Evolutionary conservation across 2,888 invertebrate genomes (phyloP).

Genomic region (Allacma fusca): DNA sequence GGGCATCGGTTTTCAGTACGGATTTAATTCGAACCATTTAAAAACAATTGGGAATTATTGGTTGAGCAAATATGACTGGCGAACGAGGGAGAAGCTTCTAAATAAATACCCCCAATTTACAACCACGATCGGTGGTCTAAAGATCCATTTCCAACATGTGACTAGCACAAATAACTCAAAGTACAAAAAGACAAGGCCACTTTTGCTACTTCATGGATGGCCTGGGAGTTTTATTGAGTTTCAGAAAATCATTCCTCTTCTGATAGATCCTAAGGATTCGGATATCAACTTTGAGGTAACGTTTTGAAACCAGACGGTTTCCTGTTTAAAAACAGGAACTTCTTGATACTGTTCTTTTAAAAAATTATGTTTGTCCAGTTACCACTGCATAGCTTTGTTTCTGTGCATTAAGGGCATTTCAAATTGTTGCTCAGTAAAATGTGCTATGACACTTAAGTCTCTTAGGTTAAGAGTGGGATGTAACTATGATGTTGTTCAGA

Average conservation of each 20-base stretch:
- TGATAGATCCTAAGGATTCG: conserved; percentile 67
- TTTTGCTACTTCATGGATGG: conserved; percentile 59
- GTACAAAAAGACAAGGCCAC: conserved; percentile 50
- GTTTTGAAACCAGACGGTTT: no score
- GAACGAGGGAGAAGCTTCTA: conserved; percentile 73
- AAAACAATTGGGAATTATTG: conserved; percentile 78
- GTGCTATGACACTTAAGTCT: no score
- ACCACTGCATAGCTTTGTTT: no score
- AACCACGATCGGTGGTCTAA: conserved; percentile 78
- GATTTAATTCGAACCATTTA: conserved; percentile 77
- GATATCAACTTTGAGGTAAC: no score
- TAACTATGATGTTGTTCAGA: background rate
- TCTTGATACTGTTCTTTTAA: no score
- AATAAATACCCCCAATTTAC: conserved; percentile 79
- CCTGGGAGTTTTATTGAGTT: conserved; percentile 59
- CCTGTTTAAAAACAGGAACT: no score
- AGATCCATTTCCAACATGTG: conserved; percentile 79
- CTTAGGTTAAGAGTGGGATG: no score
- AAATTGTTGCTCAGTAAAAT: no score
- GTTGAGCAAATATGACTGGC: conserved; percentile 79
- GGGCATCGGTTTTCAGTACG: conserved; percentile 77
- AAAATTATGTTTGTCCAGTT: no score
- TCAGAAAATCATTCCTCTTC: conserved; percentile 64
- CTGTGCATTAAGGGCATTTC: no score
- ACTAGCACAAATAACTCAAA: conserved; percentile 64